Conservation (phyloP, 2,797 vertebrate species). For the Coendou prehensilis region DNA sequence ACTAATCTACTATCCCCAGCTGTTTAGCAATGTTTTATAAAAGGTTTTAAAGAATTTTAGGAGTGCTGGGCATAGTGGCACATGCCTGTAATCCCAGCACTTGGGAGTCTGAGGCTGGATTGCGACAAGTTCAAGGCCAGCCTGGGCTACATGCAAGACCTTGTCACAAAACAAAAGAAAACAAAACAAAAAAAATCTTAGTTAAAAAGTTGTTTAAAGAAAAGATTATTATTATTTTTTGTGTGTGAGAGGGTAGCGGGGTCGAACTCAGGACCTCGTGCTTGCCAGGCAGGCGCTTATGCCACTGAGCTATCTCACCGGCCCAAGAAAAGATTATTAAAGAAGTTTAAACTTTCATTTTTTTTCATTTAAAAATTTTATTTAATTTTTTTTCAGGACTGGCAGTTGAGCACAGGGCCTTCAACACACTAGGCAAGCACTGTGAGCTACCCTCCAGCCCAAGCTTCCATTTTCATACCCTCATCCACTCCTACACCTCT, state of each 20-base stretch:
- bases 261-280: too few species aligned
- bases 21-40: not conserved
- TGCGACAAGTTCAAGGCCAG: not conserved
- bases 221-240: not conserved
- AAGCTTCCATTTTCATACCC: not conserved
- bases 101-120: not conserved
- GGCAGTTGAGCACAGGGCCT: not conserved
- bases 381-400: not conserved
- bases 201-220: not conserved
- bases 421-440: not conserved
- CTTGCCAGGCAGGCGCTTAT: too few species aligned
- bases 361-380: not conserved
- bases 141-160: not conserved
- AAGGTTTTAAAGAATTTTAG: not conserved
- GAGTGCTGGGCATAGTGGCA: not conserved
- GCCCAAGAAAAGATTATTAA: not conserved
- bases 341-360: not conserved
- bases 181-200: not conserved
- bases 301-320: too few species aligned
- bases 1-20: not conserved
- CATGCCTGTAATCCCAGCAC: not conserved
- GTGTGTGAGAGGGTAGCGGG: too few species aligned
- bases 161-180: not conserved
- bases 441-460: not conserved
- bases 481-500: not conserved